phyloP scores from a whole-genome alignment of 2,113 vertebrate species.

The Cyphomyrus plagiostoma region DNA sequence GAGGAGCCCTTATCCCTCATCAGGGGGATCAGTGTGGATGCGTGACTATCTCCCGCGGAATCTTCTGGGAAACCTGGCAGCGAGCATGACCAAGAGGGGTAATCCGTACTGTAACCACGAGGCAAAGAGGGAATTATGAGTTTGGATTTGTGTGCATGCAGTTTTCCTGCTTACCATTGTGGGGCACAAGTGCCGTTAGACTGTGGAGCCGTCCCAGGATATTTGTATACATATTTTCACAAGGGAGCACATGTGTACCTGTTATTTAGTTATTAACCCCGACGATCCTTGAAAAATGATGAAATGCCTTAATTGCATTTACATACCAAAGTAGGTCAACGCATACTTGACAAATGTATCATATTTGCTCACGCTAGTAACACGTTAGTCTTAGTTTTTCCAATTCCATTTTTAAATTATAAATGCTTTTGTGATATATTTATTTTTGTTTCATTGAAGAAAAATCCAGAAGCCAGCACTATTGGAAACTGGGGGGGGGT shows the following conservation, averaged over 20 bases:
- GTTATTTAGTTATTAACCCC: conserved; percentile 37
- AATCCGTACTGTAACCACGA: conserved; percentile 23
- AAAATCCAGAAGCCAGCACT: neutral
- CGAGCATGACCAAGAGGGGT: neutral
- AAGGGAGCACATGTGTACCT: conserved; percentile 37
- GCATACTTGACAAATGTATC: conserved; percentile 30
- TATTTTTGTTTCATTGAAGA: neutral
- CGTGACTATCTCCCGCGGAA: neutral
- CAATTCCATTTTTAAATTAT: neutral
- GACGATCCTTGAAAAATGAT: conserved; percentile 45
- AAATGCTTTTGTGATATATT: neutral
- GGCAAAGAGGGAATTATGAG: neutral
- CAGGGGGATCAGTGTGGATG: neutral
- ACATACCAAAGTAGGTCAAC: conserved; percentile 61
- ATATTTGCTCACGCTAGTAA: conserved; percentile 9
- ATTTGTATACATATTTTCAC: conserved; percentile 33
- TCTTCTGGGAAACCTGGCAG: neutral
- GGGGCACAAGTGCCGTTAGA: conserved; percentile 39
- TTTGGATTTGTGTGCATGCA: conserved; percentile 47
- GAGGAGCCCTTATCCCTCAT: neutral
- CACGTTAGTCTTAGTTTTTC: neutral
- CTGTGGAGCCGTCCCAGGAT: neutral
- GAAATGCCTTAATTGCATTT: conserved; percentile 64
- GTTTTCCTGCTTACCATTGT: conserved; percentile 32
- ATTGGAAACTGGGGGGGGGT: neutral